A percentile compares a stretch with the other conserved stretches of the same genome.
These are phyloP conservation scores for Pogoniulus pusillus DNA, from an alignment of 2,797 vertebrate genomes.

Conservation along the genomic window DNA sequence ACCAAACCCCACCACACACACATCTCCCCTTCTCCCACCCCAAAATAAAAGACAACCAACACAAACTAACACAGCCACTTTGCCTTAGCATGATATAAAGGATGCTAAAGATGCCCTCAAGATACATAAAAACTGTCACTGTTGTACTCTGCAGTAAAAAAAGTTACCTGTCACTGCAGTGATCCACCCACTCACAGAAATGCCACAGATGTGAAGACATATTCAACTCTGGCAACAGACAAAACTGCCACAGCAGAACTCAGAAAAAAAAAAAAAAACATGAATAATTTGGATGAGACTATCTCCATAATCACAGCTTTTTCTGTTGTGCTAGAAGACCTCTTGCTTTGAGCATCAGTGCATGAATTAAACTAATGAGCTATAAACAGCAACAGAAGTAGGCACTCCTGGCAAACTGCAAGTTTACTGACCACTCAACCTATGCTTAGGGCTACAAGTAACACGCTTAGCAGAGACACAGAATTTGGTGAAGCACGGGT, in stretches of 20 bases:
- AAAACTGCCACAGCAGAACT: background rate
- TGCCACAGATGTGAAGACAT: background rate
- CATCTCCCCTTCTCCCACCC: too few relatives aligned
- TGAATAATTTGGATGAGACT: background rate
- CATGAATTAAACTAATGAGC: background rate
- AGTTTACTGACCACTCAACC: background rate
- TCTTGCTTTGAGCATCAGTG: background rate
- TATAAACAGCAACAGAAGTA: background rate
- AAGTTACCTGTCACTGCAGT: constrained; percentile 1
- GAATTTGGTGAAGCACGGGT: background rate
- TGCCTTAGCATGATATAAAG: background rate
- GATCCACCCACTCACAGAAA: constrained; percentile 32
- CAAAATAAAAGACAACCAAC: background rate
- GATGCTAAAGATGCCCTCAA: background rate
- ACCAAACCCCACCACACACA: too few relatives aligned
- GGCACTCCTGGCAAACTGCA: background rate
- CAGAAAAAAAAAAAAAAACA: background rate
- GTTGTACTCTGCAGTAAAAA: background rate
- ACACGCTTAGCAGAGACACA: background rate
- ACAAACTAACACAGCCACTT: background rate
- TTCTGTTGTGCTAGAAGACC: background rate
- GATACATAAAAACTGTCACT: background rate
- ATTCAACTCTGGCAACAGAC: constrained; percentile 15
- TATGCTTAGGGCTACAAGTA: background rate
- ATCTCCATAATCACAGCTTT: background rate